Base-by-base conservation (phyloP, 2,113 vertebrate species). In the Tretioscincus oriximinensis region DNA sequence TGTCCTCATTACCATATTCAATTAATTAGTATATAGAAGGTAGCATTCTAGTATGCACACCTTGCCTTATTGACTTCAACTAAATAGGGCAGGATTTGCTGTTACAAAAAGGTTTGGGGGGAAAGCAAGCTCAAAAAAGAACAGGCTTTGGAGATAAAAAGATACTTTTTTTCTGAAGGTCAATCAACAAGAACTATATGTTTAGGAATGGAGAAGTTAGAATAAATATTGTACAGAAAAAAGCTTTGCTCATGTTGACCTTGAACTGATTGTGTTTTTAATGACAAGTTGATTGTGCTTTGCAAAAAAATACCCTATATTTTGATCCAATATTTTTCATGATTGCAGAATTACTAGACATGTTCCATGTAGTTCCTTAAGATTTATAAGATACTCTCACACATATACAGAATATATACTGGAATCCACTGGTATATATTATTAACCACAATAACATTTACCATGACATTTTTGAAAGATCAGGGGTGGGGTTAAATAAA, bases 1-100 rank as follows among this genome's bases (percentile, higher is more conserved):
- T 93, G 91, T 11, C 89, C 88, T 93, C 81, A 91, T 93, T 94
- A 94, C 86, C 89, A 94, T 93, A 95, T 89, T 92, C 92, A 93
- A 93, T 93, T 91, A 94, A 92, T 94, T 93, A 91, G n/a, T 5
- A 21, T 86, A 85, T 41, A 87, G 88, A 78, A 91, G 73, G 84
- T 92, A 93, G 89, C 91, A 90, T 87, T 90, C 66, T 87, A 83
- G 66, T 76, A 70, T 41, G 88, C 74, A 90, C 77, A 84, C 60
- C 71, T 91, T 86, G 78, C 66, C 73, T 86, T 93, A 89, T 66
- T 86, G 90, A 92, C 81, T 92, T 90, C 29, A 86, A 88, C 82
- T 88, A 91, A 90, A 86, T 88, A 88, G 85, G 54, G 41, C 35
- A 88, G 72, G 45, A 76, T 85, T 58, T 82, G 70, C 74, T 84